Percentiles rank a stretch among this genome's conserved stretches.
These are phyloP conservation scores for Drosophila bipectinata DNA, from an alignment of 1,140 invertebrate genomes.

Conservation along the genomic window DNA sequence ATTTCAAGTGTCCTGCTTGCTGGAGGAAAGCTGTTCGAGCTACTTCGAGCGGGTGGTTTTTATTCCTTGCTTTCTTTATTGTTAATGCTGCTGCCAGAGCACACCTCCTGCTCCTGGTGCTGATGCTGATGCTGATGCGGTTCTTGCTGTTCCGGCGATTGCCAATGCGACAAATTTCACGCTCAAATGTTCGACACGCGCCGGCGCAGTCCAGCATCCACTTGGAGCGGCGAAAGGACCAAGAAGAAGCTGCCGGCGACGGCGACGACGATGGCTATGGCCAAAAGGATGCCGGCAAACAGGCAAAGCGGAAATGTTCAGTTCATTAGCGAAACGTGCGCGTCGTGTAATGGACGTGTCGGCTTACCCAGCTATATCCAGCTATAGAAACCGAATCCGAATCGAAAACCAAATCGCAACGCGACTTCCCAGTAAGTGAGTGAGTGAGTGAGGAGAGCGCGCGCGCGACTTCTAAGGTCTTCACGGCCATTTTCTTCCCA, in stretches of 20 bases:
- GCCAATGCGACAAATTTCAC: conserved; percentile 72
- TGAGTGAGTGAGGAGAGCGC: conserved; percentile 60
- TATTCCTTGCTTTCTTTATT: conserved; percentile 40
- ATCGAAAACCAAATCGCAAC: conserved; percentile 23
- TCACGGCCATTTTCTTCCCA: background rate
- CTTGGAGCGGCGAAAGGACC: conserved; percentile 24
- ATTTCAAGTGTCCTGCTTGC: conserved; percentile 12
- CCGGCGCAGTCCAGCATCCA: conserved; percentile 70
- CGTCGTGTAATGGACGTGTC: conserved; percentile 75
- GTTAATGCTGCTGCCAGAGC: conserved; percentile 11
- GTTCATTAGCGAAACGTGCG: conserved; percentile 82
- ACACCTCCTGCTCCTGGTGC: conserved; percentile 8
- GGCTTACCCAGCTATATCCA: conserved; percentile 7
- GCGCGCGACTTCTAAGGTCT: conserved; percentile 51
- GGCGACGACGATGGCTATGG: background rate
- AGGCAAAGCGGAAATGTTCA: conserved; percentile 74
- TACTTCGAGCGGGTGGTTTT: conserved; percentile 47
- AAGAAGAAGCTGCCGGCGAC: conserved; percentile 10
- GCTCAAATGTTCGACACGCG: conserved; percentile 79
- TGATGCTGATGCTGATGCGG: background rate
- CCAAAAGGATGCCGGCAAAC: conserved; percentile 73
- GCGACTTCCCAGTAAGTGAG: conserved; percentile 22
- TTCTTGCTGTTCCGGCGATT: background rate
- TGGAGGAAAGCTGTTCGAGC: conserved; percentile 12
- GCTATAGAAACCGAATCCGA: conserved; percentile 15